phyloP scores from a whole-genome alignment of 2,113 vertebrate genomes.

The Cyprinodon tularosa region DNA sequence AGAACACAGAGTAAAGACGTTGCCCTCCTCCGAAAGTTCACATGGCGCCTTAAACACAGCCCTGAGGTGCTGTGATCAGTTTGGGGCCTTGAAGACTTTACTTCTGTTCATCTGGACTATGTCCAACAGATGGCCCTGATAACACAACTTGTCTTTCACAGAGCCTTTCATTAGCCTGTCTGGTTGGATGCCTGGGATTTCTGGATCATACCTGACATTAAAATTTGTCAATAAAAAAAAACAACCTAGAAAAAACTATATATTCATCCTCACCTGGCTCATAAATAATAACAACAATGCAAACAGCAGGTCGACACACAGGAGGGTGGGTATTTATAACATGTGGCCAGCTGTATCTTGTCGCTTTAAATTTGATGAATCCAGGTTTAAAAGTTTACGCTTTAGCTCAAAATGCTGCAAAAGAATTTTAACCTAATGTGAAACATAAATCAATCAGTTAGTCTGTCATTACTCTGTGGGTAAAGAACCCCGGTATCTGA shows the following conservation, averaged over 20 bases:
- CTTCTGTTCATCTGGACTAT: conserved; percentile 53
- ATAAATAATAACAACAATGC: conserved; percentile 25
- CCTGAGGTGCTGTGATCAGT: conserved; percentile 54
- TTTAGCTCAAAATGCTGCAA: neutral
- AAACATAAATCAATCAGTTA: too few relatives aligned
- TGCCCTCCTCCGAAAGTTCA: conserved; percentile 45
- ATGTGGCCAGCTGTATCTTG: too few relatives aligned
- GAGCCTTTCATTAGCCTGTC: conserved; percentile 26
- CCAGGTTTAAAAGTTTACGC: neutral
- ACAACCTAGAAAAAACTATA: conserved; percentile 13
- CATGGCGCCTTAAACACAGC: conserved; percentile 31
- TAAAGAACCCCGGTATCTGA: too few relatives aligned
- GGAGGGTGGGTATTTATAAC: neutral
- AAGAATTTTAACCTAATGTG: too few relatives aligned
- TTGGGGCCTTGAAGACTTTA: conserved; percentile 55
- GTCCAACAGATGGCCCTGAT: conserved; percentile 64
- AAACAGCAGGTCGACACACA: neutral
- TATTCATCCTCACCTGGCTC: conserved; percentile 12
- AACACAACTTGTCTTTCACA: conserved; percentile 47
- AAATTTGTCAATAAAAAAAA: conserved; percentile 29
- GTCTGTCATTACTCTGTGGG: too few relatives aligned
- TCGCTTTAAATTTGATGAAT: neutral
- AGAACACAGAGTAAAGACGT: conserved; percentile 37
- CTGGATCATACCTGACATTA: conserved; percentile 31
- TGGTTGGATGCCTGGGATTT: conserved; percentile 34